These are phyloP conservation scores for Parnassius glacialis DNA, from an alignment of 2,888 invertebrate genomes.

Conservation along the genomic window DNA sequence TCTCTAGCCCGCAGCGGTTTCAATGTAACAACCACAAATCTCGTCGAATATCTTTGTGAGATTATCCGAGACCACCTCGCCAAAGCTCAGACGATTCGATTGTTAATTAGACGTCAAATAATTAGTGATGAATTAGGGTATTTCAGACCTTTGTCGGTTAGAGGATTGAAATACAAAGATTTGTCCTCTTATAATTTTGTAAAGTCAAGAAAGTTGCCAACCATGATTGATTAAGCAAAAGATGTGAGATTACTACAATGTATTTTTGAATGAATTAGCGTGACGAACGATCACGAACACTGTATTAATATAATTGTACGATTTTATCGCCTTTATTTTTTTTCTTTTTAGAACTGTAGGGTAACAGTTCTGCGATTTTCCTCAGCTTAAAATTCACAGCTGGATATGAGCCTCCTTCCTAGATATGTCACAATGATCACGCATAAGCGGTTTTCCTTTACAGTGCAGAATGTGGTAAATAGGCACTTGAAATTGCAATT, in stretches of 20 bases:
- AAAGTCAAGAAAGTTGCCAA: not conserved
- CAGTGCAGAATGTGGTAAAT: no score
- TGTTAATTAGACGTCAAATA: constrained; percentile 22
- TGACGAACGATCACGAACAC: no score
- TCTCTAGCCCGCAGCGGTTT: not conserved
- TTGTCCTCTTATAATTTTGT: constrained; percentile 5
- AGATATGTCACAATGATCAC: not conserved
- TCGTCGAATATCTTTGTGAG: constrained; percentile 7
- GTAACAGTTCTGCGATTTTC: not conserved
- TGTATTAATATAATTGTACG: no score
- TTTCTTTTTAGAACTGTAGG: no score
- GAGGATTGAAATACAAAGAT: constrained; percentile 11
- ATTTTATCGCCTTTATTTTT: no score
- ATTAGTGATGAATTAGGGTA: constrained; percentile 14
- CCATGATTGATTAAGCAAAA: not conserved
- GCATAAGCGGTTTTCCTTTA: no score
- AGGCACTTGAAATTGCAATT: no score
- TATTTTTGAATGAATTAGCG: no score
- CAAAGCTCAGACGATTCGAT: constrained; percentile 5
- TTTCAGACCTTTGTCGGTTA: constrained; percentile 21
- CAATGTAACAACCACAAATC: not conserved
- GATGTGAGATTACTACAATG: not conserved
- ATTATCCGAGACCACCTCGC: not conserved
- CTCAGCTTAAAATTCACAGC: not conserved
- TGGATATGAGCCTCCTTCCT: not conserved